Evolutionary conservation across 2,888 invertebrate genomes (phyloP).

Genomic region (Andrena minutula): DNA sequence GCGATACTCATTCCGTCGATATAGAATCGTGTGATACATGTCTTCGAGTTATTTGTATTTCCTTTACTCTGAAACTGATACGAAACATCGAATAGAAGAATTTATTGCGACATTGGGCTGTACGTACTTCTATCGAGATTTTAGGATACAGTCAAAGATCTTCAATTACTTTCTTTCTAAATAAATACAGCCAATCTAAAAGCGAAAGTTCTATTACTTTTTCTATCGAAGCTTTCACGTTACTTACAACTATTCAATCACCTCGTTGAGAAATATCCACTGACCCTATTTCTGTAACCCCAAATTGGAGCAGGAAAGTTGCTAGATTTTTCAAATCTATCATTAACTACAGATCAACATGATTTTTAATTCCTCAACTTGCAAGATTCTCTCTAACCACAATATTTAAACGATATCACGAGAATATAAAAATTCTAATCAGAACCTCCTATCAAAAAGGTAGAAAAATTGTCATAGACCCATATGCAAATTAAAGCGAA

Average conservation of each 20-base stretch:
- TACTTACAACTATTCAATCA: neutral
- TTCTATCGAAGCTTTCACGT: neutral
- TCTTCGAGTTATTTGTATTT: constrained; percentile 53
- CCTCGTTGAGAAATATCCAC: neutral
- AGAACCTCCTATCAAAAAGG: neutral
- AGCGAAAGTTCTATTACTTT: neutral
- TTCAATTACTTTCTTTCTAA: neutral
- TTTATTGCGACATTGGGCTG: constrained; percentile 18
- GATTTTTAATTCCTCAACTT: neutral
- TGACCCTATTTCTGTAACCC: neutral
- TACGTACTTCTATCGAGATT: neutral
- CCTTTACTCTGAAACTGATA: constrained; percentile 55
- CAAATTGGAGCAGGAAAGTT: neutral
- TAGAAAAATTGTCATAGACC: neutral
- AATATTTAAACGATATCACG: neutral
- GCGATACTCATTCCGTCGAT: constrained; percentile 55
- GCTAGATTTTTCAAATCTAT: neutral
- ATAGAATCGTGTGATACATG: constrained; percentile 53
- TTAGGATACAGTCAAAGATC: neutral
- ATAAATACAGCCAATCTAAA: neutral
- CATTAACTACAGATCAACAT: neutral
- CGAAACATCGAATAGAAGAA: constrained; percentile 21
- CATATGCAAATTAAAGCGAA: too few species aligned
- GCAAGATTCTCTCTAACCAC: neutral
- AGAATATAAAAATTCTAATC: neutral